These are phyloP conservation scores for Fragum sueziense DNA, from an alignment of 2,888 invertebrate genomes.

Conservation along the genomic window DNA sequence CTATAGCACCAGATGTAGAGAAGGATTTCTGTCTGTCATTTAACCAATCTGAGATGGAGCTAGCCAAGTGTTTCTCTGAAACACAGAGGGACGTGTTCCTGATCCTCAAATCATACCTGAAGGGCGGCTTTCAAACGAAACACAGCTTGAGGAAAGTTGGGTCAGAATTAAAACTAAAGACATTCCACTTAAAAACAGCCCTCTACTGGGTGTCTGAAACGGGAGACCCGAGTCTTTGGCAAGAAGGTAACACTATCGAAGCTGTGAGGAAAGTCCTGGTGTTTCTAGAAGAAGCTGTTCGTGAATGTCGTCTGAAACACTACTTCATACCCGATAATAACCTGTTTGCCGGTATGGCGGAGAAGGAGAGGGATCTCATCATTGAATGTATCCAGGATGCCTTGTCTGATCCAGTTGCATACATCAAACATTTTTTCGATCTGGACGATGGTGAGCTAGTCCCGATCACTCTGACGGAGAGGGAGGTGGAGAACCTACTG, in stretches of 20 bases:
- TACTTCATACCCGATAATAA: conserved; percentile 40
- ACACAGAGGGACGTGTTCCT: conserved; percentile 53
- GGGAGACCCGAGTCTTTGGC: conserved; percentile 16
- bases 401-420: conserved; percentile 20
- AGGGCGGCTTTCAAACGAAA: conserved; percentile 31
- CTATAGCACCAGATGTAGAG: conserved; percentile 28
- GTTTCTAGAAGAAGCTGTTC: conserved; percentile 13
- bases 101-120: conserved; percentile 57
- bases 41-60: conserved; percentile 55
- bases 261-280: conserved; percentile 12
- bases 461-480: conserved; percentile 17
- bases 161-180: conserved; percentile 43
- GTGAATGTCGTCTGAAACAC: conserved; percentile 21
- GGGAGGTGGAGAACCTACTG: conserved; percentile 24
- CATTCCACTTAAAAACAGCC: conserved; percentile 60
- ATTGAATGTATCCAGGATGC: conserved; percentile 22
- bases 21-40: conserved; percentile 64
- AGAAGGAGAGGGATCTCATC: conserved; percentile 11
- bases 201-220: conserved; percentile 55
- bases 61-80: conserved; percentile 42
- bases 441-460: conserved; percentile 24
- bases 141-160: conserved; percentile 16
- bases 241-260: conserved; percentile 24
- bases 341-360: conserved; percentile 35
- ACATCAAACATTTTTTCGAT: conserved; percentile 31